phyloP scores from a whole-genome alignment of 2,888 invertebrate species.

The Augiades crinisus region DNA sequence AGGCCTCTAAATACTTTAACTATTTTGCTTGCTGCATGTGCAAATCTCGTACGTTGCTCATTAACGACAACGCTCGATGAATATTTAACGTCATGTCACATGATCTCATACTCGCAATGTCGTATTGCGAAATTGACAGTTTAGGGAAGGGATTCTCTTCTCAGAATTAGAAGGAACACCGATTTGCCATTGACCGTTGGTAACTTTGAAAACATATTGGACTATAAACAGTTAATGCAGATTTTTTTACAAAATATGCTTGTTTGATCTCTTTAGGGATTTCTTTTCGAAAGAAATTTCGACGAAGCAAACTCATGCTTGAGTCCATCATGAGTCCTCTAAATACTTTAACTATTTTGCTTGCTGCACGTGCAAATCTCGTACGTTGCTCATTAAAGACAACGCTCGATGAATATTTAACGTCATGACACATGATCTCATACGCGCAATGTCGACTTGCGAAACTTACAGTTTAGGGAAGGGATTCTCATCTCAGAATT shows the following conservation, averaged over 20 bases:
- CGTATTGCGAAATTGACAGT: neutral
- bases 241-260: no score
- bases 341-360: neutral
- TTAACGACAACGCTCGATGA: neutral
- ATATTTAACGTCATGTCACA: neutral
- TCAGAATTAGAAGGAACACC: no score
- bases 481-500: neutral
- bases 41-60: neutral
- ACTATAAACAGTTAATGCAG: no score
- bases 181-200: no score
- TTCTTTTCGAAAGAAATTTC: no score
- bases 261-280: no score
- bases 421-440: neutral
- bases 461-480: neutral
- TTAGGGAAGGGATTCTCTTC: neutral
- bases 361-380: neutral
- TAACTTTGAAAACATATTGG: no score
- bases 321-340: no score
- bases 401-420: neutral
- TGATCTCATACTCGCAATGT: conserved; percentile 5
- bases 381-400: neutral
- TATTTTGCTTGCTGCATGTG: neutral
- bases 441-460: neutral
- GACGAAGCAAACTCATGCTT: no score
- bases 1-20: neutral